These are phyloP conservation scores for Gymnocephalus cernua DNA, from an alignment of 2,113 vertebrate genomes.

Conservation along the genomic window DNA sequence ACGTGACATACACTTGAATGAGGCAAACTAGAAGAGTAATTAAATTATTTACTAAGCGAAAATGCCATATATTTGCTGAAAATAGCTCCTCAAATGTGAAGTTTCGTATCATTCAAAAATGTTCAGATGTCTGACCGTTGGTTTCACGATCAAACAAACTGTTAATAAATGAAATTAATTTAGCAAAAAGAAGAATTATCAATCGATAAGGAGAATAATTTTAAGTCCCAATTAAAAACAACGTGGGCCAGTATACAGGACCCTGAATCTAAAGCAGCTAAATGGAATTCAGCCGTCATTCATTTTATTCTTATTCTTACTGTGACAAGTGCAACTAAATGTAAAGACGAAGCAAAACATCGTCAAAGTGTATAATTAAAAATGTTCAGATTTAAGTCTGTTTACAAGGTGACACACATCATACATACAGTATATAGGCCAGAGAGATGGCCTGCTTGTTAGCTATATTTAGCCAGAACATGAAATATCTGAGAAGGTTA, in stretches of 20 bases:
- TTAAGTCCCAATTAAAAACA: too few relatives aligned
- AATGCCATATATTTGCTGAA: background rate
- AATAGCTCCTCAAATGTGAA: background rate
- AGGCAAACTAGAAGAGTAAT: background rate
- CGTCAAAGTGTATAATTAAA: too few relatives aligned
- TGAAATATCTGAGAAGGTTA: background rate
- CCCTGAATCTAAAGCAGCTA: too few relatives aligned
- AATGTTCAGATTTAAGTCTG: background rate
- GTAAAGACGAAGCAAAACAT: background rate
- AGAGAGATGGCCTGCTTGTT: constrained; percentile 65
- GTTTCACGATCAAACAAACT: background rate
- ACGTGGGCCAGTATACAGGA: too few relatives aligned
- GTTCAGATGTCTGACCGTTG: background rate
- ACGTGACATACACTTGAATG: background rate
- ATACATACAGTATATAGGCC: constrained; percentile 60
- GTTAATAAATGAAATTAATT: background rate
- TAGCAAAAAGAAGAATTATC: background rate
- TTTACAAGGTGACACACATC: background rate
- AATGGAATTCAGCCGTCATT: too few relatives aligned
- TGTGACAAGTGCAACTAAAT: background rate
- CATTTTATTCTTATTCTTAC: too few relatives aligned
- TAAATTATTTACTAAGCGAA: background rate
- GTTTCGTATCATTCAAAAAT: background rate
- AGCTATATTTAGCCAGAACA: constrained; percentile 58
- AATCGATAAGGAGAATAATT: too few relatives aligned